phyloP scores from a whole-genome alignment of 2,797 vertebrate species.

The Sebastolobus altivelis region DNA sequence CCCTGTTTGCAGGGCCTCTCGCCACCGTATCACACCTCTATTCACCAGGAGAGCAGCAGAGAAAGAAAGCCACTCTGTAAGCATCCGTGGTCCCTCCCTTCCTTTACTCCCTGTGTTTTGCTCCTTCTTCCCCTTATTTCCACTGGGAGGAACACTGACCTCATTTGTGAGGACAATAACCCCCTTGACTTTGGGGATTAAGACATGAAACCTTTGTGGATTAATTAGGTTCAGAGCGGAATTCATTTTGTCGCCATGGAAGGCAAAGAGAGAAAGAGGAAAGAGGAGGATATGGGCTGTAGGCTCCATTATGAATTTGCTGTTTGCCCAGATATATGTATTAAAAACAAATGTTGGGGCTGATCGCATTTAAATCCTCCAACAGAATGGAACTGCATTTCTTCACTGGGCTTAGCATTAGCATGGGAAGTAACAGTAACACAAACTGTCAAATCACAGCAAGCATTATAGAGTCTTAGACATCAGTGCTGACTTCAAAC shows the following conservation, averaged over 20 bases:
- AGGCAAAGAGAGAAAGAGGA: slow-evolving; percentile 77
- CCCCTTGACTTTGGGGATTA: slow-evolving; percentile 92
- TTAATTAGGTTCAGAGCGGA: slow-evolving; percentile 90
- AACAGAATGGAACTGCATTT: slow-evolving; percentile 50
- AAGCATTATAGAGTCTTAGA: slow-evolving; percentile 72
- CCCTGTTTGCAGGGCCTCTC: slow-evolving; percentile 61
- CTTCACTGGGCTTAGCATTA: slow-evolving; percentile 58
- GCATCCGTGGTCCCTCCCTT: slow-evolving; percentile 62
- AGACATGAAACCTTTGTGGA: slow-evolving; percentile 92
- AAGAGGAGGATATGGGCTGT: slow-evolving; percentile 70
- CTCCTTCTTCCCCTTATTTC: slow-evolving; percentile 85
- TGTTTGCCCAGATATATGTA: slow-evolving; percentile 73
- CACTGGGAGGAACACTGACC: slow-evolving; percentile 89
- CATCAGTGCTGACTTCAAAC: slow-evolving; percentile 70
- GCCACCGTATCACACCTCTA: slow-evolving; percentile 69
- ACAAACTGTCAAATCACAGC: slow-evolving; percentile 70
- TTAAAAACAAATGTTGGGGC: slow-evolving; percentile 66
- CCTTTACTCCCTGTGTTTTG: slow-evolving; percentile 73
- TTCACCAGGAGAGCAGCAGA: slow-evolving; percentile 67
- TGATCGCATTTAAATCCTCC: slow-evolving; percentile 73
- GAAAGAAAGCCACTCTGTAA: slow-evolving; percentile 59
- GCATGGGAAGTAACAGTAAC: slow-evolving; percentile 59
- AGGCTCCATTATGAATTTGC: slow-evolving; percentile 77
- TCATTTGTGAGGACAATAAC: slow-evolving; percentile 92
- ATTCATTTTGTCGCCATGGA: slow-evolving; percentile 87